Evolutionary conservation across 1,140 invertebrate genomes (phyloP), one percentile per base, ranked within the genome.

Genomic region (Pseudomyrmex flavicornis): DNA sequence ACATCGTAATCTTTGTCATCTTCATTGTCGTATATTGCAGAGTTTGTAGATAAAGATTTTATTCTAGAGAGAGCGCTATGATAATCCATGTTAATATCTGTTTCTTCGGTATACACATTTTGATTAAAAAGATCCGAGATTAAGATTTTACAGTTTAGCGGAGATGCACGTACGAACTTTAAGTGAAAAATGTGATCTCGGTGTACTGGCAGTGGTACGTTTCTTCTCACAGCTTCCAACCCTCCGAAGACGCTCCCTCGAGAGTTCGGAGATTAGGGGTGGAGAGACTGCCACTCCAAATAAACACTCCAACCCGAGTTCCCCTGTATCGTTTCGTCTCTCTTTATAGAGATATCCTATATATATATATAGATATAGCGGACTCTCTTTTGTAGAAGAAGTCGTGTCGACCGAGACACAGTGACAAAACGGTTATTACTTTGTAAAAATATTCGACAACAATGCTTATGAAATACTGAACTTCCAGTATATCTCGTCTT

Each of bases 211-310:
- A 46, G 20, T 17, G 54, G 20, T 26, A 58, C 61, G 77, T 77
- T 77, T 86, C 85, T 82, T 84, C 72, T 86, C 85, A 87, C 76
- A 88, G 88, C 92, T 93, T 91, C 88, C 87, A 54, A 88, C 89
- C 86, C 88, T 75, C 80, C 76, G 85, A 88, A 89, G 91, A 90
- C 68, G 82, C 86, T 91, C 91, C 91, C 90, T 62, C 70, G 90
- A 91, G 91, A 91, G 89, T 84, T 88, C 79, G 83, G 69, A 89
- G 93, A 94, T 94, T 94, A 94, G 84, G 88, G 83, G 66, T 91
- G 85, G 88, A 94, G 92, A 93, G 92, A 88, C 91, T 88, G 83
- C 92, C 91, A 93, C 93, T 93, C 89, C 91, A 92, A 93, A 93
- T 93, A 94, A 94, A 94, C 93, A 94, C 86, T 90, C 91, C 90